phyloP scores from a whole-genome alignment of 2,797 vertebrate genomes.

The Lacerta agilis region DNA sequence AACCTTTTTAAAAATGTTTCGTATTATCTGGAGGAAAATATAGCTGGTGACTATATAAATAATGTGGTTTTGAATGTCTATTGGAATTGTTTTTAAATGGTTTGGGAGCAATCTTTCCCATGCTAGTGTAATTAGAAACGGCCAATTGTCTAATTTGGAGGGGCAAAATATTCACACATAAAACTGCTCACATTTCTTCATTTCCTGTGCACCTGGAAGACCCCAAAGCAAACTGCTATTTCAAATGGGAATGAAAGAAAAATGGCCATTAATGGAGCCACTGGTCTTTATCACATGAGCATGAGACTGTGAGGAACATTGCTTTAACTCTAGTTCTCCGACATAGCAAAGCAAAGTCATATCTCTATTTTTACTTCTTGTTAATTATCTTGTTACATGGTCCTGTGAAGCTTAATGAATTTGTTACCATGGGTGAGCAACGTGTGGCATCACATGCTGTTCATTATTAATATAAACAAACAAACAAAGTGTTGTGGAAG shows the following conservation, averaged over 20 bases:
- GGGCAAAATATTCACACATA: not conserved
- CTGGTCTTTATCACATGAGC: too few species aligned
- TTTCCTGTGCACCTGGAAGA: slow-evolving; percentile 5
- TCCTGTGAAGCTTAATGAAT: not conserved
- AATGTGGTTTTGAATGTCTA: slow-evolving; percentile 44
- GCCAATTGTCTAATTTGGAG: not conserved
- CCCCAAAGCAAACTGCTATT: not conserved
- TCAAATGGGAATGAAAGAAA: not conserved
- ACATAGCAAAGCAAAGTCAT: too few species aligned
- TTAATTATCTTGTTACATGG: not conserved
- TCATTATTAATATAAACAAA: too few species aligned
- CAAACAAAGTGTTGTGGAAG: too few species aligned
- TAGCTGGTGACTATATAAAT: slow-evolving; percentile 43
- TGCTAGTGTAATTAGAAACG: not conserved
- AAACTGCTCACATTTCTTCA: not conserved
- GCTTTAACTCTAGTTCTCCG: too few species aligned
- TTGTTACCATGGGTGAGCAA: not conserved
- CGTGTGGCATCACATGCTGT: too few species aligned
- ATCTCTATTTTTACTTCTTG: not conserved
- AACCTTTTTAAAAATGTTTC: slow-evolving; percentile 5
- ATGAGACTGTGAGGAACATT: too few species aligned
- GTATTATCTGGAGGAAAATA: slow-evolving; percentile 34
- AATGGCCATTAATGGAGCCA: too few species aligned
- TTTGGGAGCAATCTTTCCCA: not conserved
- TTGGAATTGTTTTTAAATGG: slow-evolving; percentile 27